phyloP scores from a whole-genome alignment of 1,140 invertebrate genomes.

The Liolophura sinensis region DNA sequence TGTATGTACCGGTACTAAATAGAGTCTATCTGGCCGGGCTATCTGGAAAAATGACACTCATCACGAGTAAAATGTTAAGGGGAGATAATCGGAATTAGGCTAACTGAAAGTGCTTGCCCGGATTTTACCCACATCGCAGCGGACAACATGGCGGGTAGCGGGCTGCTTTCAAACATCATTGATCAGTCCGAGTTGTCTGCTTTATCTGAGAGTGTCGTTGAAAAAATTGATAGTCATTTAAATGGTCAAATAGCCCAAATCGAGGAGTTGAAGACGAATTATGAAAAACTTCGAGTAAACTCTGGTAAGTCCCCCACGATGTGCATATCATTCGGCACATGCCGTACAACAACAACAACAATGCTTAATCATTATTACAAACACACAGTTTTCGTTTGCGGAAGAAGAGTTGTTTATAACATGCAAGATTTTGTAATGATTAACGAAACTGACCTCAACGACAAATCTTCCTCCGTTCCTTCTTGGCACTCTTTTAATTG shows the following conservation, averaged over 20 bases:
- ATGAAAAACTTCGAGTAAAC: conserved; percentile 39
- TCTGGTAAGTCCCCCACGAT: conserved; percentile 27
- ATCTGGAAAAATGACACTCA: no score
- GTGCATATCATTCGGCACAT: neutral
- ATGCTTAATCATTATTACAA: neutral
- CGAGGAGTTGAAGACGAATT: conserved; percentile 27
- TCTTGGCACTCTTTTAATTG: neutral
- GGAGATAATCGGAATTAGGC: no score
- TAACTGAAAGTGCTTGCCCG: neutral
- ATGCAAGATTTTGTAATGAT: neutral
- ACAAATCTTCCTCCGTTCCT: neutral
- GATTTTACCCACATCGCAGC: neutral
- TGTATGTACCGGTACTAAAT: no score
- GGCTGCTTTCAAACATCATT: conserved; percentile 20
- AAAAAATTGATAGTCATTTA: conserved; percentile 26
- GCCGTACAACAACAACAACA: no score
- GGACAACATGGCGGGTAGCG: conserved; percentile 24
- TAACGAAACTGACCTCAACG: neutral
- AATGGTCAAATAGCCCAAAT: conserved; percentile 15
- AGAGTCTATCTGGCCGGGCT: no score
- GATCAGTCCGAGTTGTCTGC: conserved; percentile 20
- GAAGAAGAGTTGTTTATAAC: neutral
- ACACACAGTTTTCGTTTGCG: neutral
- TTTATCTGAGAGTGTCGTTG: conserved; percentile 15
- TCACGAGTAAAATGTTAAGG: no score